Evolutionary conservation across 2,888 invertebrate species (phyloP).

Genomic region (Lepidocyrtoides sp.): DNA sequence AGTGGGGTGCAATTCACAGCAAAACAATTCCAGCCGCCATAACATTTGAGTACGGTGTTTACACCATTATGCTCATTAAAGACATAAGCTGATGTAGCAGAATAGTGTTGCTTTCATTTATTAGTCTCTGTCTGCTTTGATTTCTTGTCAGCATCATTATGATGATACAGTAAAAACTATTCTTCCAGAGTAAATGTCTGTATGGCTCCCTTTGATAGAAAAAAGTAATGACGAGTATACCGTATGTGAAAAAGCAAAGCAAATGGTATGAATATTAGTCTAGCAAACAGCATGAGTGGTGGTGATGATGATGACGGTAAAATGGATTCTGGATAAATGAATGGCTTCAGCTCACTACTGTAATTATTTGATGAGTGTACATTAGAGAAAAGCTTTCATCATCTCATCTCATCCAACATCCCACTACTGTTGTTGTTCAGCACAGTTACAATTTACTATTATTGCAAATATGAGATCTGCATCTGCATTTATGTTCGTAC

Average conservation of each 20-base stretch:
- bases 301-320: slow-evolving; percentile 4
- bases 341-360: slow-evolving; percentile 60
- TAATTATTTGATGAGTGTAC: slow-evolving; percentile 70
- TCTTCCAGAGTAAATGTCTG: neutral
- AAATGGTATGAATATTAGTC: neutral
- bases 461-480: no score
- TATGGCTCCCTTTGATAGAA: neutral
- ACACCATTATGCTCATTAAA: slow-evolving; percentile 17
- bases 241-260: neutral
- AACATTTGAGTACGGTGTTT: slow-evolving; percentile 12
- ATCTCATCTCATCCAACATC: slow-evolving; percentile 20
- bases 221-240: neutral
- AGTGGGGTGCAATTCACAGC: slow-evolving; percentile 1
- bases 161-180: slow-evolving; percentile 10
- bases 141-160: neutral
- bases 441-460: neutral
- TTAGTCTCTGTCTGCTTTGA: neutral
- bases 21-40: slow-evolving; percentile 35
- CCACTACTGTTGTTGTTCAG: neutral
- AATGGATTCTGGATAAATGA: slow-evolving; percentile 69
- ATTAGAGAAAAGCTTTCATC: slow-evolving; percentile 71
- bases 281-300: neutral
- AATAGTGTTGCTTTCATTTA: neutral
- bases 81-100: neutral
- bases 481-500: no score